Base-by-base conservation (phyloP, 2,888 invertebrate genomes). In the Drosophila pullipes region DNA sequence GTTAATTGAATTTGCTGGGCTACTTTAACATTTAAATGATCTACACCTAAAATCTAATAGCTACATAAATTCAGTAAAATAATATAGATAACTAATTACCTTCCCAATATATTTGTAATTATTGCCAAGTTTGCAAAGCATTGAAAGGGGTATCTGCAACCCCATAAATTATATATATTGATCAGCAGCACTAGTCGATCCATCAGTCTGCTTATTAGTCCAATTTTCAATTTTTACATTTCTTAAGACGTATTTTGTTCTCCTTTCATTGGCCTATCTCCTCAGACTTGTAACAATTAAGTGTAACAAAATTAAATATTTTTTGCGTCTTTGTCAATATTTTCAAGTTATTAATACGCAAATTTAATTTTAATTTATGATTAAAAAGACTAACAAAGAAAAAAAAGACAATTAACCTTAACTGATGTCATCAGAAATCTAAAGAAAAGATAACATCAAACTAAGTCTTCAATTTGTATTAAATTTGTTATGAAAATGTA, bases 1-100 rank as follows among this genome's bases (percentile, higher is more conserved):
- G 0, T 2, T 1, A n/a, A 1, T 3, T 13, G 0, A 0, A 3
- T 58, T 16, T 22, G 1, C 0, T 44, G 9, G 49, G 58, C 58
- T 37, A 4, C 25, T n/a, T 13, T 5, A 11, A 61, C 49, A 31
- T 10, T 39, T 22, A 10, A 35, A 37, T 59, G 11, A 62, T 5
- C 62, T 77, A 25, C 78, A 7, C 10, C 3, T 25, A 0, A 18
- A 18, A 37, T 22, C 9, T 1, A 25, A 25, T 16, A 50, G 10
- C 9, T 5, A 28, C 18, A 28, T 28, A 50, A 28, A 9, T 25
- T 1, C 11, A 44, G 22, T 22, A 22, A 5, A 22, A 2, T 44
- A 44, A 2, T 22, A 11, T 11, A 22, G 5, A 11, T 22, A 2
- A 11, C 11, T 22, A 2, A 22, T 44, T 22, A 22, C n/a, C 4